phyloP scores from a whole-genome alignment of 2,888 invertebrate genomes.

The Yponomeuta plumbellus region DNA sequence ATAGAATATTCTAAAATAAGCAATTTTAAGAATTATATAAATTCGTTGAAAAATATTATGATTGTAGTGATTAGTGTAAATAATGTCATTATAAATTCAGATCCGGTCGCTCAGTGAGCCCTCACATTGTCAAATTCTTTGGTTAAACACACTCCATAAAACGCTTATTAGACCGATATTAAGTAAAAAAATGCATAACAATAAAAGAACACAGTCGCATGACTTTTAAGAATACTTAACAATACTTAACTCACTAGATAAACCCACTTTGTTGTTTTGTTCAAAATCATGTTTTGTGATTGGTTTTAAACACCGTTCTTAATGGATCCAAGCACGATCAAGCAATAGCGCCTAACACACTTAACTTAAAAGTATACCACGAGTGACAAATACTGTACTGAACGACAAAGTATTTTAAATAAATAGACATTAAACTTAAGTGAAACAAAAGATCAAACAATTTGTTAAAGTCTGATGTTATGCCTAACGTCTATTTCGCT shows the following conservation, averaged over 20 bases:
- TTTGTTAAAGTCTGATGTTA: too few species aligned
- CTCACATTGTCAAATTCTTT: slow-evolving; percentile 11
- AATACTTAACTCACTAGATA: slow-evolving; percentile 1
- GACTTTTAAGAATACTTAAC: slow-evolving; percentile 8
- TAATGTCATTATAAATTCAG: neutral
- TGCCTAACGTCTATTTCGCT: too few species aligned
- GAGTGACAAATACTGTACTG: too few species aligned
- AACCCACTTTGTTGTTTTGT: neutral
- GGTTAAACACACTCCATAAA: slow-evolving; percentile 9
- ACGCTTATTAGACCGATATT: slow-evolving; percentile 12
- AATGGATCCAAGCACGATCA: neutral
- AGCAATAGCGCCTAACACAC: neutral
- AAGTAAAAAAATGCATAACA: slow-evolving; percentile 18
- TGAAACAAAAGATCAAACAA: too few species aligned
- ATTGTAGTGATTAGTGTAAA: neutral
- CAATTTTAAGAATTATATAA: neutral
- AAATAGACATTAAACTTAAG: too few species aligned
- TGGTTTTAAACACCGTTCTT: neutral
- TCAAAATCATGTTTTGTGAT: neutral
- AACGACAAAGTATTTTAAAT: too few species aligned
- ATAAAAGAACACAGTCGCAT: slow-evolving; percentile 10
- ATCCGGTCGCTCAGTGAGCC: neutral
- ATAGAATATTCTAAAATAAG: neutral
- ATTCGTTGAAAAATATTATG: neutral
- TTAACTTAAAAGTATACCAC: neutral